Conservation (phyloP, 2,888 invertebrate species). For the Micoletzkya japonica region DNA sequence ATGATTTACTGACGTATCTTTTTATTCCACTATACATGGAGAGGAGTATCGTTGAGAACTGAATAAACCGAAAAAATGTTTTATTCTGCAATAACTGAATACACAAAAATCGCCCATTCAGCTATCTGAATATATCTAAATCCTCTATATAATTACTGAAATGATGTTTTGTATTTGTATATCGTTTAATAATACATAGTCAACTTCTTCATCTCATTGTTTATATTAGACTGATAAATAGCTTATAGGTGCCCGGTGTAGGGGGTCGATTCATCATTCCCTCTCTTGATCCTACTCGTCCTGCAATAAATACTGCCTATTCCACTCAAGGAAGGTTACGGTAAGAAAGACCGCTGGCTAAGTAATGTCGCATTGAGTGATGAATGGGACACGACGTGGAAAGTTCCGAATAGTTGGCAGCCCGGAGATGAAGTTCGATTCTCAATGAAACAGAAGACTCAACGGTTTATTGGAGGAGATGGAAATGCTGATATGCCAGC, state of each 20-base stretch:
- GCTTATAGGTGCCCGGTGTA: conserved; percentile 33
- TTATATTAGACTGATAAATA: no score
- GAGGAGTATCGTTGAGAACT: no score
- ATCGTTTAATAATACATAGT: no score
- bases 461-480: conserved; percentile 53
- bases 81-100: no score
- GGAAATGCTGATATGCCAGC: conserved; percentile 45
- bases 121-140: no score
- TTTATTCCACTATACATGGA: neutral
- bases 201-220: no score
- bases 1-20: neutral
- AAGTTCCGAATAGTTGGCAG: conserved; percentile 55
- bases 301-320: conserved; percentile 52
- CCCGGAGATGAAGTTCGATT: conserved; percentile 52
- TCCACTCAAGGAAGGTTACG: conserved; percentile 55
- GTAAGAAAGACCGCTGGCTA: conserved; percentile 16
- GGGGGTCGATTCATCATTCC: conserved; percentile 49
- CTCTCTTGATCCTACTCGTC: conserved; percentile 53
- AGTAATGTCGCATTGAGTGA: conserved; percentile 35
- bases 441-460: conserved; percentile 44
- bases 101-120: no score
- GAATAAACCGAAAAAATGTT: no score
- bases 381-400: conserved; percentile 57
- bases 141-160: no score
- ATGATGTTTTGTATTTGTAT: no score